These are phyloP conservation scores for Acrocephalus arundinaceus DNA, from an alignment of 2,113 vertebrate species.

Conservation along the genomic window DNA sequence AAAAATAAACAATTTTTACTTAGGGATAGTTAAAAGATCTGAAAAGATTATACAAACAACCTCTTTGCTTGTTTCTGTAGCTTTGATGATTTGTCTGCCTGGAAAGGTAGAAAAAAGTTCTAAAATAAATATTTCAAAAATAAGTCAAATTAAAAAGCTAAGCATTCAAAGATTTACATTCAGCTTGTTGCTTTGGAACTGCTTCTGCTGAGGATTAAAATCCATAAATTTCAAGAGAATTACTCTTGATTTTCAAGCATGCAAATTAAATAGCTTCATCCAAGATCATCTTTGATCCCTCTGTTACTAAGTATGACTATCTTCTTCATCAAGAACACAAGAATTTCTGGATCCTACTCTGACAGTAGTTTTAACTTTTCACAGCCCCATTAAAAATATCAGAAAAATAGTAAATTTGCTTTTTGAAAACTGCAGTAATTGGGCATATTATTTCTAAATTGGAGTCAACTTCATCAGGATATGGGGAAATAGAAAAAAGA, in stretches of 20 bases:
- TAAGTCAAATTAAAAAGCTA: not conserved
- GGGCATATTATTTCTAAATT: not conserved
- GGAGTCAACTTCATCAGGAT: not conserved
- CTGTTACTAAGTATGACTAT: not conserved
- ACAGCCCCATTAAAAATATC: not conserved
- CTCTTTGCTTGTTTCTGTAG: not conserved
- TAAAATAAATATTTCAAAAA: not conserved
- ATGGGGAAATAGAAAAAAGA: not conserved
- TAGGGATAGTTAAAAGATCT: not conserved
- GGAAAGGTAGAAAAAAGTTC: not conserved
- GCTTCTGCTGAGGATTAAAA: not conserved
- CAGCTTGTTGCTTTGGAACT: not conserved
- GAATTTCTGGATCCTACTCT: not conserved
- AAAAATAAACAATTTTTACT: not conserved
- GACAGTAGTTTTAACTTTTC: not conserved
- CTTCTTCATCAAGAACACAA: not conserved
- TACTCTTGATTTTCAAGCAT: not conserved
- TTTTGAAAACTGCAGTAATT: not conserved
- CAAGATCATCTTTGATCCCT: not conserved
- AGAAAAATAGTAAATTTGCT: not conserved
- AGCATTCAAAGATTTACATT: not conserved
- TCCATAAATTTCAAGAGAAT: not conserved
- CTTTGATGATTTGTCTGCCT: not conserved
- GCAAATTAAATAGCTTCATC: not conserved
- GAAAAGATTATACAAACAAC: not conserved